A percentile compares a stretch with the other conserved stretches of the same genome.
phyloP scores from a whole-genome alignment of 2,797 vertebrate species.

The Pachyuromys duprasi region DNA sequence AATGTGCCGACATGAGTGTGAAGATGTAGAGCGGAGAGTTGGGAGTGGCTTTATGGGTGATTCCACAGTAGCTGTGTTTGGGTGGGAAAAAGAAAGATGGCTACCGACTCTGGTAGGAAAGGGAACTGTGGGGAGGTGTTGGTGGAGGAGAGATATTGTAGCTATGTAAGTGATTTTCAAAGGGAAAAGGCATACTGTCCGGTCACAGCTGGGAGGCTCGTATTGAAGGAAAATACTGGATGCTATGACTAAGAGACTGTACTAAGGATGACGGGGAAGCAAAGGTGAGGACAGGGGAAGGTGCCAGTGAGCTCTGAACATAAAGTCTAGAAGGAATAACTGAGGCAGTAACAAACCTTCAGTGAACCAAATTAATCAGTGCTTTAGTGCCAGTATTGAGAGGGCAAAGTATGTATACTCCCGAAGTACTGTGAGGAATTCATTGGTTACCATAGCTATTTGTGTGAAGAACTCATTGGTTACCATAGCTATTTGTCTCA shows the following conservation, averaged over 20 bases:
- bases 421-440: background rate
- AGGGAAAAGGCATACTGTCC: background rate
- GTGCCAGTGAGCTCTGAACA: background rate
- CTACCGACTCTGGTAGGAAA: background rate
- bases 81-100: background rate
- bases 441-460: background rate
- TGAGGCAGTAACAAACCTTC: background rate
- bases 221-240: background rate
- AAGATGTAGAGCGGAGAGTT: background rate
- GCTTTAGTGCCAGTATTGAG: background rate
- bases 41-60: background rate
- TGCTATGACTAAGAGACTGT: background rate
- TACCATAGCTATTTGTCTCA: background rate
- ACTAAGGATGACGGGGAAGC: accelerated
- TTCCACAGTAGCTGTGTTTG: background rate
- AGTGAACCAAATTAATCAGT: background rate
- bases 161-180: background rate
- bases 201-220: background rate
- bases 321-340: background rate
- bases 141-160: background rate
- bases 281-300: background rate
- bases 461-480: too few relatives aligned
- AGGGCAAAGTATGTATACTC: background rate
- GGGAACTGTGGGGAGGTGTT: background rate
- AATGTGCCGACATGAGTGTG: background rate